phyloP scores from a whole-genome alignment of 2,113 vertebrate species.

The Numenius arquata region DNA sequence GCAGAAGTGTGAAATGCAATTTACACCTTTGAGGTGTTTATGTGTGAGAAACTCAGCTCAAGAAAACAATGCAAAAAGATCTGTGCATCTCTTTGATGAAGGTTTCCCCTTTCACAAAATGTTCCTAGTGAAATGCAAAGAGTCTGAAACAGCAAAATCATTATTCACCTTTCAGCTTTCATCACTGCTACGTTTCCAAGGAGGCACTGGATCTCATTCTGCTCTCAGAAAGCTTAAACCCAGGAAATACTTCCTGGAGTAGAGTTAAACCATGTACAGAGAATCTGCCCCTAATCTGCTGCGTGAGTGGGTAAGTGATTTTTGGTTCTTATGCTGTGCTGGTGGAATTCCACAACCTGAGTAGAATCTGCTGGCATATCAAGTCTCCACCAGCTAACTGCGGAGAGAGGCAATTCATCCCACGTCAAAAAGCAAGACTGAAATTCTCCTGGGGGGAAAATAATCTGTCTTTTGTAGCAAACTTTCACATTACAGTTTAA shows the following conservation, averaged over 20 bases:
- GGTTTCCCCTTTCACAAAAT: background rate
- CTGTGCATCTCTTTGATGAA: background rate
- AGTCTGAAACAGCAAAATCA: background rate
- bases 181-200: background rate
- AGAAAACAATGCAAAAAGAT: conserved; percentile 5
- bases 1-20: conserved; percentile 51
- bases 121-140: background rate
- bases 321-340: background rate
- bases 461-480: background rate
- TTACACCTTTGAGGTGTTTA: background rate
- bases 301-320: background rate
- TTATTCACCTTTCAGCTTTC: background rate
- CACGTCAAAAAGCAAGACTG: background rate
- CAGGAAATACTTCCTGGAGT: background rate
- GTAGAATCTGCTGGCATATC: background rate
- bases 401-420: background rate
- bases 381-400: background rate
- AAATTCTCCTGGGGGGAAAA: background rate
- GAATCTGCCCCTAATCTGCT: background rate
- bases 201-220: background rate
- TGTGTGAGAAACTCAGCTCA: background rate
- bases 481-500: background rate
- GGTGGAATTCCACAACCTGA: background rate
- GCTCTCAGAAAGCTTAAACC: background rate
- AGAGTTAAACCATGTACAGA: background rate